Evolutionary conservation across 2,113 vertebrate genomes (phyloP).

Genomic region (Brachypteracias leptosomus): DNA sequence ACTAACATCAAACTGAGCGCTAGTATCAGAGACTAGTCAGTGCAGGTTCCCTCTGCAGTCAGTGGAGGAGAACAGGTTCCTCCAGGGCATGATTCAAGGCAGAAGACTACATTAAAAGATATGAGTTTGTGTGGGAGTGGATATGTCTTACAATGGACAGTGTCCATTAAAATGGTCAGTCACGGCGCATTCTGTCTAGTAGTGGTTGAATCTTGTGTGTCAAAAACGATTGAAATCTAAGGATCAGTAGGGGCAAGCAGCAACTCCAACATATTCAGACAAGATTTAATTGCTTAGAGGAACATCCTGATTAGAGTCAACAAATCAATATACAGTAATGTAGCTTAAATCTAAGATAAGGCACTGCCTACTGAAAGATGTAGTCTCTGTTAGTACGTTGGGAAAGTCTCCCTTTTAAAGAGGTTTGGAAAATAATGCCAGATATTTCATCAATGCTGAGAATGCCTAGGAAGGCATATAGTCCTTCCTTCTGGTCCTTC

Average conservation of each 20-base stretch:
- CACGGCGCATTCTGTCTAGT: not conserved
- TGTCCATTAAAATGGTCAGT: not conserved
- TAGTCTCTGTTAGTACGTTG: not conserved
- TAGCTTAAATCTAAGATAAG: not conserved
- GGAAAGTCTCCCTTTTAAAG: not conserved
- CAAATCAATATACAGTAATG: conserved; percentile 4
- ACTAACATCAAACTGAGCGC: not conserved
- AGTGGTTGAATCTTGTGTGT: not conserved
- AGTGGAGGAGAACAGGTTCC: not conserved
- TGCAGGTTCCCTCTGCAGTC: not conserved
- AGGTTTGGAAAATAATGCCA: not conserved
- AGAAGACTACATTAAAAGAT: not conserved
- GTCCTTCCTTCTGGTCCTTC: not conserved
- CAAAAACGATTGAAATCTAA: not conserved
- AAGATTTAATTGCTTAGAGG: conserved; percentile 16
- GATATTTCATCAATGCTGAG: not conserved
- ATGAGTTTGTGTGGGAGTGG: not conserved
- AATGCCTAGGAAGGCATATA: not conserved
- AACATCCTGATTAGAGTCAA: not conserved
- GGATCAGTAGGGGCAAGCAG: conserved; percentile 2
- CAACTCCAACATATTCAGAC: not conserved
- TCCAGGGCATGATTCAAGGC: not conserved
- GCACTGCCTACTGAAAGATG: not conserved
- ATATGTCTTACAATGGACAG: not conserved
- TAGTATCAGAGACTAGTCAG: not conserved